Conservation (phyloP, 2,888 invertebrate genomes). For the Aromia moschata region DNA sequence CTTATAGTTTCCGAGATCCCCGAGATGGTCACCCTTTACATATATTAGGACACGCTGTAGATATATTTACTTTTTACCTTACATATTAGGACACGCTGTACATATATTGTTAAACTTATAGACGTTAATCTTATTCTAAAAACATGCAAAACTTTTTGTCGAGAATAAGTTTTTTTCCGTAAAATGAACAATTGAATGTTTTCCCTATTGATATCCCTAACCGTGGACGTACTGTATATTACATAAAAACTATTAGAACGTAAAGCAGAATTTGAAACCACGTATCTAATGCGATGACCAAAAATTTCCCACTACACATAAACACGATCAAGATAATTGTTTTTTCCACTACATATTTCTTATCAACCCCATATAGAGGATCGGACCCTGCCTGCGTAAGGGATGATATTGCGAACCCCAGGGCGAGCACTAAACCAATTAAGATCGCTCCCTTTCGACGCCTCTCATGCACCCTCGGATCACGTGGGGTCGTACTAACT, state of each 20-base stretch:
- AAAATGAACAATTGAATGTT: neutral
- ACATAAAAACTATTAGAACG: neutral
- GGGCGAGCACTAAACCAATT: constrained; percentile 49
- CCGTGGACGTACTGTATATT: neutral
- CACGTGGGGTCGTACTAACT: constrained; percentile 42
- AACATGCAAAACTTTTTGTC: neutral
- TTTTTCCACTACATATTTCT: constrained; percentile 24
- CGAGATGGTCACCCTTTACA: no score
- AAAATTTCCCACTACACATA: constrained; percentile 1
- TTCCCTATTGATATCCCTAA: neutral
- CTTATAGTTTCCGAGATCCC: no score
- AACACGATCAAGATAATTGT: constrained; percentile 3
- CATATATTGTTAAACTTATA: neutral
- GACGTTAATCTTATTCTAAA: neutral
- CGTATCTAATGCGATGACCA: neutral
- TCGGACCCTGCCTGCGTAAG: constrained; percentile 43
- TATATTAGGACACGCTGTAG: no score
- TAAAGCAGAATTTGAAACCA: neutral
- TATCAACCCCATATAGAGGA: constrained; percentile 27
- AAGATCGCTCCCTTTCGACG: constrained; percentile 49
- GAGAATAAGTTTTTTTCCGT: neutral
- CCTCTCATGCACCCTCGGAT: constrained; percentile 45
- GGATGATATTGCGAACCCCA: constrained; percentile 44
- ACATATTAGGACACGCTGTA: no score
- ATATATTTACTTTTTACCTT: no score